Percentiles rank a stretch among this genome's conserved stretches.
phyloP scores from a whole-genome alignment of 2,888 invertebrate genomes.

The Leucophenga maculata region DNA sequence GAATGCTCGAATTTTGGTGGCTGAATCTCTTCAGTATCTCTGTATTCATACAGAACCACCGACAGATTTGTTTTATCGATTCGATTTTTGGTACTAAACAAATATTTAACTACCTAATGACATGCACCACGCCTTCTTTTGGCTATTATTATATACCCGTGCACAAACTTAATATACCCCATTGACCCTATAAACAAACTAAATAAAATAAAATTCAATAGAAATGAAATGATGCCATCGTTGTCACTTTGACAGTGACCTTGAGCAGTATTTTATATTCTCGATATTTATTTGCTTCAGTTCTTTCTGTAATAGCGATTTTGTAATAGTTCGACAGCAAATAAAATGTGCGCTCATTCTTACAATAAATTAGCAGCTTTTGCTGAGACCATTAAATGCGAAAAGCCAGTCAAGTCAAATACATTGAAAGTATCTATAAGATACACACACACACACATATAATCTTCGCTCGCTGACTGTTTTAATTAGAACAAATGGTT shows the following conservation, averaged over 20 bases:
- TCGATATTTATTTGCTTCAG: not conserved
- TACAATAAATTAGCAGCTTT: not conserved
- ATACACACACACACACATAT: not conserved
- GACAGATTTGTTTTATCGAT: no score
- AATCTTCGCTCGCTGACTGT: not conserved
- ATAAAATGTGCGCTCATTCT: not conserved
- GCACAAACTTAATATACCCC: no score
- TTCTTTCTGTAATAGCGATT: not conserved
- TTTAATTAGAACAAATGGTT: not conserved
- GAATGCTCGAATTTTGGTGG: no score
- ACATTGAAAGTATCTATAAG: no score
- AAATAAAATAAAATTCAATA: not conserved
- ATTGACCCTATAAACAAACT: not conserved
- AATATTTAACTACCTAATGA: no score
- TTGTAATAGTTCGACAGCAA: not conserved
- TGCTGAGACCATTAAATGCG: no score
- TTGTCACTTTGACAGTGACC: conserved; percentile 4
- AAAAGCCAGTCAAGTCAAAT: no score
- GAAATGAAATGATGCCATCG: not conserved
- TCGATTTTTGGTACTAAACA: no score
- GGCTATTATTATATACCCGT: no score
- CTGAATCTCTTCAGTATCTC: no score
- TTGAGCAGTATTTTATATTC: not conserved
- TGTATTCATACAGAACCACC: no score
- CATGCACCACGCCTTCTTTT: no score